Conservation (phyloP, 2,797 vertebrate genomes). For the Rhinella marina region DNA sequence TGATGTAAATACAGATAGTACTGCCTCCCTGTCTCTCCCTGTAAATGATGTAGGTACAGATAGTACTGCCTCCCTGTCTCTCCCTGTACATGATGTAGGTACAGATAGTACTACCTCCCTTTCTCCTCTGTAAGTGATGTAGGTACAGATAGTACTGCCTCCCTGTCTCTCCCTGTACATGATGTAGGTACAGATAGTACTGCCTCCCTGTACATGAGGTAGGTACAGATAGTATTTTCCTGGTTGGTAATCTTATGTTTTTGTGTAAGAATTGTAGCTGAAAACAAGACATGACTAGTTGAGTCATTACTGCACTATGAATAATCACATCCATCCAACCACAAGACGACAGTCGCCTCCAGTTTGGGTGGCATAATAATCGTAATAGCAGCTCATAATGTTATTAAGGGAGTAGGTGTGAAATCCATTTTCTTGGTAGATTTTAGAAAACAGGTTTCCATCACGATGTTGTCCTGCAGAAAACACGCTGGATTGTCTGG, state of each 20-base stretch:
- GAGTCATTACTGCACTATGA: background rate
- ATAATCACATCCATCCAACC: background rate
- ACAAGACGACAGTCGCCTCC: background rate
- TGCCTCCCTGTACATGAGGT: background rate
- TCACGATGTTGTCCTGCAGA: no score
- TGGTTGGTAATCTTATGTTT: background rate
- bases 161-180: background rate
- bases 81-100: background rate
- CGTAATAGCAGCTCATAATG: background rate
- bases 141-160: background rate
- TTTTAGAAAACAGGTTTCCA: background rate
- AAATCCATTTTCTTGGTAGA: background rate
- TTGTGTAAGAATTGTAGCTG: background rate
- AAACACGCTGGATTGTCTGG: no score
- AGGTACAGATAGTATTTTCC: background rate
- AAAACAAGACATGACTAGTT: background rate
- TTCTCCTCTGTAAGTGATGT: background rate
- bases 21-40: background rate
- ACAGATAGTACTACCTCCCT: background rate
- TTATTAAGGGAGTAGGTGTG: constrained; percentile 8
- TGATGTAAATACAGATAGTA: background rate
- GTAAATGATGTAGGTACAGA: background rate
- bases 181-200: background rate
- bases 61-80: background rate
- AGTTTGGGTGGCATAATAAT: background rate